Percentiles rank a stretch among this genome's conserved stretches.
Conservation (phyloP, 2,797 vertebrate genomes). For the Pseudochirops corinnae region DNA sequence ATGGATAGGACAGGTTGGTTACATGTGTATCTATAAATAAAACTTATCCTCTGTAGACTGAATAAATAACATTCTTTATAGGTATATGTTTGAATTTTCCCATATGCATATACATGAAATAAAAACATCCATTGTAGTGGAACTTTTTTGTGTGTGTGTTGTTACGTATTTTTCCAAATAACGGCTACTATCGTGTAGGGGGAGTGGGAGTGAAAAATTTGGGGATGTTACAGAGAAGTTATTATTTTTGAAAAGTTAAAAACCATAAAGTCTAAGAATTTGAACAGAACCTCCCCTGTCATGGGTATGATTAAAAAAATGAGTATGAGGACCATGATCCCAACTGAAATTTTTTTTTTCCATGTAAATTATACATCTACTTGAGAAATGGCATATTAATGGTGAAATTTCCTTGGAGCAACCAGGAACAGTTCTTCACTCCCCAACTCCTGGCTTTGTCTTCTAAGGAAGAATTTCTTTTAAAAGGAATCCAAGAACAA, state of each 20-base stretch:
- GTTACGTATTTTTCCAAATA: background rate
- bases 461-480: slow-evolving; percentile 10
- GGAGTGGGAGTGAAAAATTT: background rate
- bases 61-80: background rate
- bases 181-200: background rate
- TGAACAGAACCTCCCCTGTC: background rate
- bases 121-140: background rate
- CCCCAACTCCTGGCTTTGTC: background rate
- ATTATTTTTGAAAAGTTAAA: background rate
- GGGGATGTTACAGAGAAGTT: background rate
- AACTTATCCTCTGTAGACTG: background rate
- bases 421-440: background rate
- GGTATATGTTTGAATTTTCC: background rate
- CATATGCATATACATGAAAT: background rate
- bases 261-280: background rate
- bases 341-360: background rate
- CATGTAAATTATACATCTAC: background rate
- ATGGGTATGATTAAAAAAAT: background rate
- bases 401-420: background rate
- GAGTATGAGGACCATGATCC: background rate
- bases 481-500: slow-evolving; percentile 1
- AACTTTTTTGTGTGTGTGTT: no score
- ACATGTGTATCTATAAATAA: background rate
- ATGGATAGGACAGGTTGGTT: background rate
- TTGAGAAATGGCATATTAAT: background rate